Evolutionary conservation across 2,888 invertebrate genomes (phyloP).

Genomic region (Nomada flava): DNA sequence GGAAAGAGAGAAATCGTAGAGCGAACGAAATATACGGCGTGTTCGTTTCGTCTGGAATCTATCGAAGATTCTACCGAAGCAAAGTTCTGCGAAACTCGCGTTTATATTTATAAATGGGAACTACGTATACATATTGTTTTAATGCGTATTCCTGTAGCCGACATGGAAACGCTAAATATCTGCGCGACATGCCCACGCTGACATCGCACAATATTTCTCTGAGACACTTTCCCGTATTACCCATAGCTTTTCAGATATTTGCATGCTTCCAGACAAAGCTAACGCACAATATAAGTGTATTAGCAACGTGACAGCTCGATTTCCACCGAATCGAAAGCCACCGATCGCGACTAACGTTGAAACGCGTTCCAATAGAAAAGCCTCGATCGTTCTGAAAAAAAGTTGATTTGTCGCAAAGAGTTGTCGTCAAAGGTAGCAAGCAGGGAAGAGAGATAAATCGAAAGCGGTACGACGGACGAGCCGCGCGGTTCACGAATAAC

Average conservation of each 20-base stretch:
- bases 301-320: slow-evolving; percentile 49
- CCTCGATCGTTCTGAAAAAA: slow-evolving; percentile 13
- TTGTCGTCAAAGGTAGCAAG: slow-evolving; percentile 3
- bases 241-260: slow-evolving; percentile 5
- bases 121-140: too few species aligned
- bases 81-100: too few species aligned
- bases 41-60: too few species aligned
- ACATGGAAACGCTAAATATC: too few species aligned
- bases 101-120: too few species aligned
- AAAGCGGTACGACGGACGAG: neutral
- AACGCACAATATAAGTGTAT: slow-evolving; percentile 22
- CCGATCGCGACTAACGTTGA: slow-evolving; percentile 25
- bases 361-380: slow-evolving; percentile 17
- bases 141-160: too few species aligned
- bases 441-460: slow-evolving; percentile 5
- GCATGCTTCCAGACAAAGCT: too few species aligned
- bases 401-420: slow-evolving; percentile 33
- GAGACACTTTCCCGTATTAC: neutral
- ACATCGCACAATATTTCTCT: too few species aligned
- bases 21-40: slow-evolving; percentile 18
- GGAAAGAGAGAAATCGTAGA: slow-evolving; percentile 30
- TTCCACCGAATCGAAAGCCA: slow-evolving; percentile 32
- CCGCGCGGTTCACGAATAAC: slow-evolving; percentile 9
- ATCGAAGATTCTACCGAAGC: too few species aligned
- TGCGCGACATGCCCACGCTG: too few species aligned